A percentile compares a stretch with the other conserved stretches of the same genome.
Evolutionary conservation across 2,113 vertebrate species (phyloP).

Genomic region (Petrocephalus zakoni): DNA sequence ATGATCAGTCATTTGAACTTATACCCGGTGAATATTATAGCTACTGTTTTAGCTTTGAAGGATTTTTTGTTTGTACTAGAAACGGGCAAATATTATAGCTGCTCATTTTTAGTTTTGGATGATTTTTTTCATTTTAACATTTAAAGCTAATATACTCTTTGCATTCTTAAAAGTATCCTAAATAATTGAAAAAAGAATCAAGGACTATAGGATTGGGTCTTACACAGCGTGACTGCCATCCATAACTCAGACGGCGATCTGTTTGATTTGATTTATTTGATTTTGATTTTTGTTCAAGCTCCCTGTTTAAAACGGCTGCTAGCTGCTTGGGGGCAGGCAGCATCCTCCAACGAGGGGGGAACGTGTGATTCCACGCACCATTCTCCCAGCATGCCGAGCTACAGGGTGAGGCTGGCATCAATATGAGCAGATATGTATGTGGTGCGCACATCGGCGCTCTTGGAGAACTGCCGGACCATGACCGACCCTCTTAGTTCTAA

Average conservation of each 20-base stretch:
- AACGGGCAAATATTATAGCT: neutral
- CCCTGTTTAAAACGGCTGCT: neutral
- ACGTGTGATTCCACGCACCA: neutral
- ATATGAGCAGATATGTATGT: slow-evolving; percentile 46
- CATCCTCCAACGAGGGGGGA: neutral
- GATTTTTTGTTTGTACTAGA: neutral
- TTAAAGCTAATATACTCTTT: neutral
- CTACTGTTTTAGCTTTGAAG: neutral
- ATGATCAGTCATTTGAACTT: neutral
- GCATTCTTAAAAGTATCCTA: neutral
- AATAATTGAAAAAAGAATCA: neutral
- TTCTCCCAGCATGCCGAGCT: slow-evolving; percentile 14
- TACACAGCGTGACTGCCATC: neutral
- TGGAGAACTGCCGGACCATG: slow-evolving; percentile 44
- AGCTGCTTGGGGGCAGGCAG: neutral
- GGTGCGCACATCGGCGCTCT: slow-evolving; percentile 29
- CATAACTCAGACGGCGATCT: neutral
- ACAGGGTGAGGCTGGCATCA: slow-evolving; percentile 43
- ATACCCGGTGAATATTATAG: neutral
- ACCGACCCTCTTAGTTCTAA: slow-evolving; percentile 55
- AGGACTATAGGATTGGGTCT: neutral
- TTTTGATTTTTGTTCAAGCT: neutral
- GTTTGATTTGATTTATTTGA: neutral
- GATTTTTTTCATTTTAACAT: neutral
- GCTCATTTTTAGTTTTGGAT: neutral